Percentiles rank a stretch among this genome's conserved stretches.
Conservation (phyloP, 2,888 invertebrate species). For the Crioceris asparagi region DNA sequence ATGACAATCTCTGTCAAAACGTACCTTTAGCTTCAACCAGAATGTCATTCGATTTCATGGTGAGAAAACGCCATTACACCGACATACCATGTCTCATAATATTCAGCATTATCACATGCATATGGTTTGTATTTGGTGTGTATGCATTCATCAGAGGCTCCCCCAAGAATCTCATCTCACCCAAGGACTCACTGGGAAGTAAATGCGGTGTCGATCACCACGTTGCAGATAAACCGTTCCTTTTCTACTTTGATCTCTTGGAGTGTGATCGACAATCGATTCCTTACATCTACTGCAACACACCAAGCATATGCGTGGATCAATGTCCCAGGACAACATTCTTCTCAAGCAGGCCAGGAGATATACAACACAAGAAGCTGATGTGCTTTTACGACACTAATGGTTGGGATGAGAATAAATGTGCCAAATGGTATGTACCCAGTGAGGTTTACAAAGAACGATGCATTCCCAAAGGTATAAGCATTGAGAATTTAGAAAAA, state of each 20-base stretch:
- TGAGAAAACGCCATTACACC: no score
- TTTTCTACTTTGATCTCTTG: constrained; percentile 75
- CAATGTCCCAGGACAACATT: constrained; percentile 4
- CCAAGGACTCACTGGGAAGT: constrained; percentile 66
- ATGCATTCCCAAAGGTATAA: background rate
- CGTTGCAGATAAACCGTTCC: constrained; percentile 54
- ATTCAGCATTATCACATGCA: no score
- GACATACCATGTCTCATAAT: no score
- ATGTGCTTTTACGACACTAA: constrained; percentile 2
- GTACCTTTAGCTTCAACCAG: no score
- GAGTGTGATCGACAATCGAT: constrained; percentile 59
- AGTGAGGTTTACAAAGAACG: constrained; percentile 1
- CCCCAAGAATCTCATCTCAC: constrained; percentile 29
- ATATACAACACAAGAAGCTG: no score
- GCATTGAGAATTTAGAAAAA: background rate
- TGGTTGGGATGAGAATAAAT: constrained; percentile 1
- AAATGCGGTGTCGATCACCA: constrained; percentile 66
- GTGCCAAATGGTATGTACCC: constrained; percentile 6
- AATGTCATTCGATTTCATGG: no score
- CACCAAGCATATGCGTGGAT: constrained; percentile 5
- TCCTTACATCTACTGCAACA: constrained; percentile 4
- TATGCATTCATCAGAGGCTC: no score
- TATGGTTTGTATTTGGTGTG: no score
- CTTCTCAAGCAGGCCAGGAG: no score
- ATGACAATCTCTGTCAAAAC: no score